Conservation (phyloP, 2,113 vertebrate species). For the Ammodytes dubius region DNA sequence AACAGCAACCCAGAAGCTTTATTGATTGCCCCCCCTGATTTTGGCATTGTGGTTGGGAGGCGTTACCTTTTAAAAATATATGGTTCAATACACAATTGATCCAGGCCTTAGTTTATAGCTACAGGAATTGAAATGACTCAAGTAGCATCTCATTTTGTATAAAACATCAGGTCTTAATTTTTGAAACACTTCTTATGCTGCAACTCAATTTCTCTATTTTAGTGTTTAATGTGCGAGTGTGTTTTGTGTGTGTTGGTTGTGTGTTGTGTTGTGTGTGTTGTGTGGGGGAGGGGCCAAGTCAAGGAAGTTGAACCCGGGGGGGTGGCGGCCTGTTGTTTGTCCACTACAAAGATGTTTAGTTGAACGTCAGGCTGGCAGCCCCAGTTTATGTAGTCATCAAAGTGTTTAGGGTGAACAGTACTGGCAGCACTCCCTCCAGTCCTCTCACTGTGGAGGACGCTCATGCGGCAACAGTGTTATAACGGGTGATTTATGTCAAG, state of each 20-base stretch:
- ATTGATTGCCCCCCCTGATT: conserved; percentile 37
- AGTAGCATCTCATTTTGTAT: not conserved
- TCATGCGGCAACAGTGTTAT: conserved; percentile 16
- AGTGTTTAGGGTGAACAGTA: no score
- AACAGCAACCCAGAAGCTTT: conserved; percentile 23
- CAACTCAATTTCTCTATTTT: conserved; percentile 6
- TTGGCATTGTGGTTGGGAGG: conserved; percentile 33
- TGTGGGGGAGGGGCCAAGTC: conserved; percentile 69
- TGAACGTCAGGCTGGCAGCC: conserved; percentile 50
- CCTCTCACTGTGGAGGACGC: conserved; percentile 38
- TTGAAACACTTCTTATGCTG: not conserved
- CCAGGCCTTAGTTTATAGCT: not conserved
- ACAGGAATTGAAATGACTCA: not conserved
- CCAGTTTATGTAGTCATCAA: no score
- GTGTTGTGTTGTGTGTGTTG: conserved; percentile 34
- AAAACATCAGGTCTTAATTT: not conserved
- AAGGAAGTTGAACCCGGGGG: conserved; percentile 74
- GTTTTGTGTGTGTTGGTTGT: conserved; percentile 18
- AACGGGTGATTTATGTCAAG: conserved; percentile 9
- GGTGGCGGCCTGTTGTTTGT: conserved; percentile 71
- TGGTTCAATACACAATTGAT: not conserved
- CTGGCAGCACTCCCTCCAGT: no score
- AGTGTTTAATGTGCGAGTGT: conserved; percentile 36
- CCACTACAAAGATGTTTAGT: conserved; percentile 80
- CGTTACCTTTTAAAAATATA: not conserved